Percentiles rank a stretch among this genome's conserved stretches.
phyloP scores from a whole-genome alignment of 2,888 invertebrate genomes.

The Aleiodes leptofemur region DNA sequence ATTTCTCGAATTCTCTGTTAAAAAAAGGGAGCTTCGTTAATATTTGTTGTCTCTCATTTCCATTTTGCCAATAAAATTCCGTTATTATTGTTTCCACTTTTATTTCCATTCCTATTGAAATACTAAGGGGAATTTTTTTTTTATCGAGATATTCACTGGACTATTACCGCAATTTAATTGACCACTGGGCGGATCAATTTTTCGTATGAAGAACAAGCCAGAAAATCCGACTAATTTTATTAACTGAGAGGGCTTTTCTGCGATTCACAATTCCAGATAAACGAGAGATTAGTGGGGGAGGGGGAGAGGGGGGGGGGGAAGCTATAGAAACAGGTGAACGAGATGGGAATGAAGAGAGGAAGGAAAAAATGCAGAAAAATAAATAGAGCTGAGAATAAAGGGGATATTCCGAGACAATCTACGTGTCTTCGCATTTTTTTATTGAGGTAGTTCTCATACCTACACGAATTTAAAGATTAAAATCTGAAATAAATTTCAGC shows the following conservation, averaged over 20 bases:
- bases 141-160: not conserved
- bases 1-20: no score
- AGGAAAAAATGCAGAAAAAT: slow-evolving; percentile 8
- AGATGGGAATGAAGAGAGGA: not conserved
- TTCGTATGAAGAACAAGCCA: not conserved
- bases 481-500: no score
- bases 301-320: not conserved
- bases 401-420: slow-evolving; percentile 8
- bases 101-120: not conserved
- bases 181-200: not conserved
- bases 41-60: no score
- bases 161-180: slow-evolving; percentile 1
- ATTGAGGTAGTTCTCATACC: no score
- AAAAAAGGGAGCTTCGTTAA: no score
- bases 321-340: not conserved
- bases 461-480: no score
- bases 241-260: slow-evolving; percentile 5
- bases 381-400: slow-evolving; percentile 14
- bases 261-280: slow-evolving; percentile 3
- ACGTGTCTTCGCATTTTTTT: no score
- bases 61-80: no score
- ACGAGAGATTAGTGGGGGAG: not conserved
- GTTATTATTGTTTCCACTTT: not conserved
- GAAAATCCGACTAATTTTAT: slow-evolving; percentile 20
- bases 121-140: not conserved